Base-by-base conservation (phyloP, 2,888 invertebrate species). In the Endotricha flammealis region DNA sequence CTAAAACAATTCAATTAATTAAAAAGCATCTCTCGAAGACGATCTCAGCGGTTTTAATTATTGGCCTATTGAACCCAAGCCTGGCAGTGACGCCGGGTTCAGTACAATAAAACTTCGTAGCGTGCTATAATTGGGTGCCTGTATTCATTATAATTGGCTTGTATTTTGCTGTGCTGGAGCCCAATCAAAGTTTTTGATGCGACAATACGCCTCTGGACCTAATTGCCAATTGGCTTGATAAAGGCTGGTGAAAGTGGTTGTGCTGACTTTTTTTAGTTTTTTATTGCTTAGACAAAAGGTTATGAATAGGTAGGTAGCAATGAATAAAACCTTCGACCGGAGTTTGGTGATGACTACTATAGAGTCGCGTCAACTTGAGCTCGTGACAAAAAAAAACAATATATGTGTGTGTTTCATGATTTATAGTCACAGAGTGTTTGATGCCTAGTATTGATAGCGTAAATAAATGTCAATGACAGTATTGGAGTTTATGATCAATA, bases 71-170 rank as follows among this genome's bases (percentile, higher is more conserved):
- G 75, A 79, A 53, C 59, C 55, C 52, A 51, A 44, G 70, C 64
- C 80, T 81, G 82, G 50, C 63, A 53, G 52, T 80, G 82, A 81
- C 82, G 80, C 69, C 54, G 66, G 65, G 62, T 58, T 58, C 62
- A 53, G 58, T 22, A 35, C 76, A 79, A 80, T 79, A 72, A 72
- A 75, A 77, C 76, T 78, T 78, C 68, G 68, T 53, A 66, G 70
- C 70, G 64, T 58, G 68, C 65, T 74, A 81, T 82, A 79, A 80
- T 73, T 74, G 68, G 61, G 59, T 49, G 38, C 50, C 57, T 66
- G 67, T 68, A 76, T 79, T 75, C 57, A 69, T 56, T 69, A 80
- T 81, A 82, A 82, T 82, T 82, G 82, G 77, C 74, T 65, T 64
- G 69, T 65, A 70, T 76, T 68, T 62, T 58, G 58, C 48, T 33